These are phyloP conservation scores for Crypturellus undulatus DNA, from an alignment of 2,113 vertebrate species.

Conservation along the genomic window DNA sequence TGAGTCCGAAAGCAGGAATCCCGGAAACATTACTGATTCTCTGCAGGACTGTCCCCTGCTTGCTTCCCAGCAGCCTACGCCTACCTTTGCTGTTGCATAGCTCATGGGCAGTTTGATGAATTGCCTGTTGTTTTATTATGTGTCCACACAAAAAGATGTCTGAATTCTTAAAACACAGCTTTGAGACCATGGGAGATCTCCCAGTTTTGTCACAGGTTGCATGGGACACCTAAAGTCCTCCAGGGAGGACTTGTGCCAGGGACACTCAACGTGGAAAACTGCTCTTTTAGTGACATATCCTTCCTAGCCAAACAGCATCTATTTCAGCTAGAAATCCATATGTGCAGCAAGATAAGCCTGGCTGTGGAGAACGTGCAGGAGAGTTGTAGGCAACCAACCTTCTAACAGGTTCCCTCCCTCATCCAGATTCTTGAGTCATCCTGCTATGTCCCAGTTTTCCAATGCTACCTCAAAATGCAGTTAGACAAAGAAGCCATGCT, in stretches of 20 bases:
- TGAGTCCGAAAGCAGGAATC: no score
- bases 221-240: background rate
- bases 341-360: background rate
- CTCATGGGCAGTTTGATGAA: background rate
- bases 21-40: no score
- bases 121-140: background rate
- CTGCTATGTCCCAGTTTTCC: fast-evolving
- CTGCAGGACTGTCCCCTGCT: no score
- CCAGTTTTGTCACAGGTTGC: background rate
- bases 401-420: background rate
- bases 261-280: background rate
- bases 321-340: background rate
- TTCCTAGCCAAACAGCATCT: background rate
- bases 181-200: background rate
- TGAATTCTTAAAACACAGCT: background rate
- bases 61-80: no score
- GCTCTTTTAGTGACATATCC: fast-evolving
- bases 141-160: no score
- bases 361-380: background rate
- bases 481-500: background rate
- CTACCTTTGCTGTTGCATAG: background rate
- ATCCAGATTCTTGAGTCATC: background rate
- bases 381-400: background rate
- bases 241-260: background rate
- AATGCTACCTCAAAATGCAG: background rate